Conservation (phyloP, 2,888 invertebrate genomes). For the Netelia fuscicornis region DNA sequence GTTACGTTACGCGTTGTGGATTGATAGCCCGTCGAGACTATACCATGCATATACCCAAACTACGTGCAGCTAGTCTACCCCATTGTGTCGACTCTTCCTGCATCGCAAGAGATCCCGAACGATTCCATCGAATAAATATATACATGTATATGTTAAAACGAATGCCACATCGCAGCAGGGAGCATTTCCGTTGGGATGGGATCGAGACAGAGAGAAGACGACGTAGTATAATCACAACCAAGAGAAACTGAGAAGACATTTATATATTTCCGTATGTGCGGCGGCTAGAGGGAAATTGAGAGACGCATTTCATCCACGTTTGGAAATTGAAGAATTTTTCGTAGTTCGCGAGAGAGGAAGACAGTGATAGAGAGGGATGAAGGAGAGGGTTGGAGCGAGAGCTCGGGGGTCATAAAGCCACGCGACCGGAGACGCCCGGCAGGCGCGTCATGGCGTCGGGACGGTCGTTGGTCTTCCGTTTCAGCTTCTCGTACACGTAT, state of each 20-base stretch:
- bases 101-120: slow-evolving; percentile 23
- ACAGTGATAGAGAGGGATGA: slow-evolving; percentile 54
- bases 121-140: slow-evolving; percentile 19
- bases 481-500: slow-evolving; percentile 11
- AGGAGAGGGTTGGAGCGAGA: slow-evolving; percentile 39
- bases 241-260: slow-evolving; percentile 34
- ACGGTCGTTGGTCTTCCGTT: slow-evolving; percentile 78
- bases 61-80: slow-evolving; percentile 4
- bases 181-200: slow-evolving; percentile 2
- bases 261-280: neutral
- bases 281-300: slow-evolving; percentile 25
- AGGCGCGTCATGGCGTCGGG: slow-evolving; percentile 81
- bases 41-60: slow-evolving; percentile 23
- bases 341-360: slow-evolving; percentile 5
- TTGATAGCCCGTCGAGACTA: slow-evolving; percentile 63
- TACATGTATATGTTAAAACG: slow-evolving; percentile 40
- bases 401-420: slow-evolving; percentile 80
- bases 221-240: slow-evolving; percentile 31
- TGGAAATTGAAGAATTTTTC: slow-evolving; percentile 48
- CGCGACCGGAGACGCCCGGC: slow-evolving; percentile 84
- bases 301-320: slow-evolving; percentile 28
- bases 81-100: neutral
- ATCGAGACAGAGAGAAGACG: slow-evolving; percentile 9
- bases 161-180: slow-evolving; percentile 56
- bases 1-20: slow-evolving; percentile 54